Percentiles rank a stretch among this genome's conserved stretches.
These are phyloP conservation scores for Dromius quadrimaculatus DNA, from an alignment of 2,888 invertebrate species.

Conservation along the genomic window DNA sequence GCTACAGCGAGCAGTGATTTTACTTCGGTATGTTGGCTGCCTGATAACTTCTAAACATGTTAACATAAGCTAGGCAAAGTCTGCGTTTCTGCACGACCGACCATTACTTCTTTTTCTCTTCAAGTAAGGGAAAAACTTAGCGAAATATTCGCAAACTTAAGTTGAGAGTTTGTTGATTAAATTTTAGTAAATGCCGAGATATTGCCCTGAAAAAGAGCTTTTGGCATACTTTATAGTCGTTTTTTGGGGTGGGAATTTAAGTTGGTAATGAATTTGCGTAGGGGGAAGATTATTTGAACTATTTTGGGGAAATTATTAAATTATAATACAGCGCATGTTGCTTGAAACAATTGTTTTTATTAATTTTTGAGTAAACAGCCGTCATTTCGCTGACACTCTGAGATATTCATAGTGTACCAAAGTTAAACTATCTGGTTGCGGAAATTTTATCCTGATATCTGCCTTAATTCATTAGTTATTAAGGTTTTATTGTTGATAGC, in stretches of 20 bases:
- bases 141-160: conserved; percentile 35
- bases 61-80: conserved; percentile 12
- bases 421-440: no score
- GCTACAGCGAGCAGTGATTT: neutral
- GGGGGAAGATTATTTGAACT: no score
- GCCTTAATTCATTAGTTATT: no score
- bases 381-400: no score
- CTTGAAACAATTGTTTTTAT: no score
- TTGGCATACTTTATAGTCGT: conserved; percentile 5
- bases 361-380: no score
- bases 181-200: conserved; percentile 30
- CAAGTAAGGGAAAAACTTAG: conserved; percentile 26
- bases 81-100: neutral
- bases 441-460: no score
- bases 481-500: no score
- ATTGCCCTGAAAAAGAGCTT: conserved; percentile 16
- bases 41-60: conserved; percentile 10
- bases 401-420: no score
- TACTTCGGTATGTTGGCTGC: neutral
- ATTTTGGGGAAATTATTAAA: no score
- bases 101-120: conserved; percentile 10
- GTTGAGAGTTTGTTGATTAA: conserved; percentile 31
- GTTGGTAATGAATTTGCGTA: conserved; percentile 14
- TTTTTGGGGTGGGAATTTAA: neutral
- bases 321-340: no score